Base-by-base conservation (phyloP, 2,113 vertebrate genomes). In the Gobiocypris rarus region DNA sequence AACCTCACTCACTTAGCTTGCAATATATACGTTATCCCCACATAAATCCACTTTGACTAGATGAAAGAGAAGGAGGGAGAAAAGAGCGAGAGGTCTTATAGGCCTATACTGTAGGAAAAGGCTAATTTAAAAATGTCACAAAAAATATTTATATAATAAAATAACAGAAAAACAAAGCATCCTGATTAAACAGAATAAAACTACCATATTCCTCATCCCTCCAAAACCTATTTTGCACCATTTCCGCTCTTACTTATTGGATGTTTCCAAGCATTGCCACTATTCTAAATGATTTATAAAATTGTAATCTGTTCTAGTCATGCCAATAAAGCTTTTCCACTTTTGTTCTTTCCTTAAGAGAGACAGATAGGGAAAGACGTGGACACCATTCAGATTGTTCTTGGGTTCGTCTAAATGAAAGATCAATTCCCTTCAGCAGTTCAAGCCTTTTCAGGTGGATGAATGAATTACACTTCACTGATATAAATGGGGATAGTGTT, bases 401-500 rank as follows among this genome's bases (percentile, higher is more conserved):
- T 73, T 24, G 41, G n/a, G 38, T 24, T 73, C 5, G 1, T n/a
- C 34, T n/a, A 70, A 69, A 70, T 70, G 34, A 70, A 70, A 70
- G 67, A 70, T 41, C 67, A 70, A 70, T 73, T 48, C 22, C 70
- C 70, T 15, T 26, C 41, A 73, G 70, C 70, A 24, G 70, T 73
- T 48, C 22, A 24, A 43, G 22, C 48, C 70, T 73, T 48, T 73
- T 73, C 41, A 73, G 70, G 70, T 48, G 6, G 5, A 71, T 43
- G 69, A 73, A 73, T 73, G 41, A 73, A 48, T 73, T 26, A 73
- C n/a, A 73, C 41, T 48, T 48, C 70, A 73, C 41, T 26, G n/a
- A 73, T 6, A 73, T 73, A 73, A 73, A 73, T 73, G 41, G n/a
- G 41, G 70, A 48, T 73, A 45, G 43, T 48, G 70, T 73, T 73